Evolutionary conservation across 2,797 vertebrate genomes (phyloP), one percentile per base, ranked within the genome.

Genomic region (Alauda arvensis): DNA sequence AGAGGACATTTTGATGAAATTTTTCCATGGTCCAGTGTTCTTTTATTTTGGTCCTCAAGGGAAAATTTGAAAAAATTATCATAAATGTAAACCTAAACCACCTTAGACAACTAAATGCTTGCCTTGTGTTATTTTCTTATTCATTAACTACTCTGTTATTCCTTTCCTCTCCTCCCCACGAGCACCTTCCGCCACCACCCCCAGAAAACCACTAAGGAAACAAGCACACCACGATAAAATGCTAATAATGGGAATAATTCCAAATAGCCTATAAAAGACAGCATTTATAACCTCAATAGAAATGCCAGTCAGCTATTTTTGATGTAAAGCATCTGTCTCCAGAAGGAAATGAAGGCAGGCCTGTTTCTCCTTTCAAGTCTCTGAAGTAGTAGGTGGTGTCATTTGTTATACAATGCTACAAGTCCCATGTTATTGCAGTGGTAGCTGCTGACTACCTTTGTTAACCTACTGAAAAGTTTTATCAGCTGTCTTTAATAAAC

Each of bases 301-400:
- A 90, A 66, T 92, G 66, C 88, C 89, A 94, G 80, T 95, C 94
- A 95, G 89, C 57, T 94, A 83, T 88, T 90, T 95, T 93, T 96
- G 96, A 97, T 95, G 80, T 91, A 95, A 96, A 97, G 92, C 92
- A 91, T 96, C 91, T 96, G 95, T 93, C 89, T 95, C 77, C 65
- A 88, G 87, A 93, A 94, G 95, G 95, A 96, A 96, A 94, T 94
- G 82, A 95, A 92, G 75, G 90, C 91, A 94, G 77, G 70, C 82
- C 90, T 94, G 92, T 84, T 92, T 94, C 90, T 94, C 53, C 89
- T 96, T 95, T 95, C 76, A 85, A 90, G 92, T 85, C 91, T 95
- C 82, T 95, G 92, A 95, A 95, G 88, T 89, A 91, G 94, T 93
- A 92, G 91, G 86, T 69, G 85, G 83, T 92, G 80, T 95, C 94